Conservation (phyloP, 2,888 invertebrate species). For the Philhelius pedissequus region DNA sequence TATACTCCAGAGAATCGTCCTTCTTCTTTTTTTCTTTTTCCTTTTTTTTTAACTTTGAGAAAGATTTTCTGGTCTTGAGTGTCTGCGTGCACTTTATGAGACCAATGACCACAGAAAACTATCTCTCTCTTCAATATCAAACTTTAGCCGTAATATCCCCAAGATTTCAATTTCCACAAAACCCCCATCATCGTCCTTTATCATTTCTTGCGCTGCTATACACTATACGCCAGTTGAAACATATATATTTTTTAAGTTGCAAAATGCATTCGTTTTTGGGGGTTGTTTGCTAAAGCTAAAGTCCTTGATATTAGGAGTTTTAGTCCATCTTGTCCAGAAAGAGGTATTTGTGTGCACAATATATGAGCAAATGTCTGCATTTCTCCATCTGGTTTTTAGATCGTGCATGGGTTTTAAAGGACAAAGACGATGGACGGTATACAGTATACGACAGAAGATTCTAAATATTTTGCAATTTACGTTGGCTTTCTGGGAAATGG, state of each 20-base stretch:
- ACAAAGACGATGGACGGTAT: slow-evolving; percentile 11
- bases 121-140: slow-evolving; percentile 5
- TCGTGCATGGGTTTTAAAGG: slow-evolving; percentile 21
- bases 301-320: slow-evolving; percentile 57
- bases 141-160: slow-evolving; percentile 12
- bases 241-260: slow-evolving; percentile 38
- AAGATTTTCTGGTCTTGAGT: slow-evolving; percentile 51
- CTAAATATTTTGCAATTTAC: slow-evolving; percentile 18
- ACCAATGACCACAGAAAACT: slow-evolving; percentile 62
- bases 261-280: slow-evolving; percentile 59
- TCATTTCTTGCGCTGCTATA: no score
- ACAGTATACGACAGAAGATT: neutral
- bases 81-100: slow-evolving; percentile 63
- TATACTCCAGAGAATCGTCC: neutral
- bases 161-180: slow-evolving; percentile 21
- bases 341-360: slow-evolving; percentile 47
- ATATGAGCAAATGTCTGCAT: slow-evolving; percentile 47
- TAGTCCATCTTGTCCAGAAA: no score
- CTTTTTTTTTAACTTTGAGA: neutral
- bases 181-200: no score
- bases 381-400: slow-evolving; percentile 10
- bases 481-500: neutral
- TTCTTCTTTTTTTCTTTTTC: neutral
- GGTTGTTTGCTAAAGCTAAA: slow-evolving; percentile 48
- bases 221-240: no score